phyloP scores from a whole-genome alignment of 2,113 vertebrate species.

The Erythrolamprus reginae region DNA sequence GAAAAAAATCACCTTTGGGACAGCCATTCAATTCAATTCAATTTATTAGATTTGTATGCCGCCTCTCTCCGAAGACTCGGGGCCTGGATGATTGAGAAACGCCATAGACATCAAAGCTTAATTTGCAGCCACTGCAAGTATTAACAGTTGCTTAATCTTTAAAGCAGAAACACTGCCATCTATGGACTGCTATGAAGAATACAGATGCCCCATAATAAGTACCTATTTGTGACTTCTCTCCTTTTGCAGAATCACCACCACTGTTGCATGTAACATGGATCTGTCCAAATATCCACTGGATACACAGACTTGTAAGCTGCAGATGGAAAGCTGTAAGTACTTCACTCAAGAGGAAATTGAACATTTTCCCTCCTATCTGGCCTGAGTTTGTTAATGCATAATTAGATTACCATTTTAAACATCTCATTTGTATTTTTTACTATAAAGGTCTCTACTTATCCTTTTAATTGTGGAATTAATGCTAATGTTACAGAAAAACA shows the following conservation, averaged over 20 bases:
- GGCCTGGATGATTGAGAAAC: not conserved
- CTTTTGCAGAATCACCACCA: slow-evolving; percentile 72
- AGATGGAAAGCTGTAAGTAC: slow-evolving; percentile 79
- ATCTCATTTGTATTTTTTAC: slow-evolving; percentile 10
- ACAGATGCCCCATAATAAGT: not conserved
- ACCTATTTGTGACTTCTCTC: slow-evolving; percentile 11
- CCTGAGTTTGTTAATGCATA: slow-evolving; percentile 2
- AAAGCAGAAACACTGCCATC: not conserved
- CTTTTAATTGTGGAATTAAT: not conserved
- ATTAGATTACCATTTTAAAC: not conserved
- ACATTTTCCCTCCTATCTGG: not conserved
- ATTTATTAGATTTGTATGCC: too few relatives aligned
- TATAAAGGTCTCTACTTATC: not conserved
- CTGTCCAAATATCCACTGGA: slow-evolving; percentile 81
- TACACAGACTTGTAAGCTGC: slow-evolving; percentile 72
- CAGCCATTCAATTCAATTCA: too few relatives aligned
- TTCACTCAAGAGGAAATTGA: not conserved
- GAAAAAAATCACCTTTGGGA: not conserved
- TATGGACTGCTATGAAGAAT: not conserved
- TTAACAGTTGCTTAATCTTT: not conserved
- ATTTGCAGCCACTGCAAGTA: not conserved
- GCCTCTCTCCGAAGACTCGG: too few relatives aligned
- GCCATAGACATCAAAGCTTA: not conserved
- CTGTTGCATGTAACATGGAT: slow-evolving; percentile 78
- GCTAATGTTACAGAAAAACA: not conserved